Conservation (phyloP, 2,888 invertebrate species). For the Aspidiotus destructor region DNA sequence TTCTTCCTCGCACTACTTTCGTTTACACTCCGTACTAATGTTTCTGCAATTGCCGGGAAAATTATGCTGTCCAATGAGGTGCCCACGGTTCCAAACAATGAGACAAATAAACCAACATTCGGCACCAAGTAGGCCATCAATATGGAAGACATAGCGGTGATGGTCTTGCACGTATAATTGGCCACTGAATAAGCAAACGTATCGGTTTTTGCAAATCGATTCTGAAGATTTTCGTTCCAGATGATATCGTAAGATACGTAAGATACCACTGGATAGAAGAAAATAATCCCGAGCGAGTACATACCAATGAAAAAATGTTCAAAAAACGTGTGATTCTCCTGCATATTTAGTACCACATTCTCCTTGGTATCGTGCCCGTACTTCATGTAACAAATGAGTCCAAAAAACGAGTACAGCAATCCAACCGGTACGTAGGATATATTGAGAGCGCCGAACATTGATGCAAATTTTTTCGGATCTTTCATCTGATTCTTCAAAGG, state of each 20-base stretch:
- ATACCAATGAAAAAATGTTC: conserved; percentile 8
- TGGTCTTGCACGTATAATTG: conserved; percentile 68
- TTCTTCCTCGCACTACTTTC: background rate
- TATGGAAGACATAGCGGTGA: conserved; percentile 58
- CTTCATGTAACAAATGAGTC: conserved; percentile 81
- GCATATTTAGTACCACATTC: conserved; percentile 79
- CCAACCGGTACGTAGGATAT: conserved; percentile 69
- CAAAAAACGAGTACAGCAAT: conserved; percentile 74
- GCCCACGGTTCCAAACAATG: conserved; percentile 76
- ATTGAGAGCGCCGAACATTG: conserved; percentile 73
- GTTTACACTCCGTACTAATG: conserved; percentile 65
- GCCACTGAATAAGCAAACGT: conserved; percentile 49
- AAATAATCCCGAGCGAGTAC: conserved; percentile 63
- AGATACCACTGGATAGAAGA: conserved; percentile 86
- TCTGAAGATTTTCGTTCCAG: conserved; percentile 67
- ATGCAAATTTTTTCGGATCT: conserved; percentile 68
- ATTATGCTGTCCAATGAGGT: conserved; percentile 78
- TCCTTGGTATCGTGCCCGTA: conserved; percentile 64
- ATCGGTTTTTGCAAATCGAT: conserved; percentile 52
- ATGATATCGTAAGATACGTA: conserved; percentile 91
- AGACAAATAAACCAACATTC: conserved; percentile 58
- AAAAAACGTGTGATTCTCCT: conserved; percentile 41
- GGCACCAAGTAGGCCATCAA: conserved; percentile 74
- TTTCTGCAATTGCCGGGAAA: conserved; percentile 80
- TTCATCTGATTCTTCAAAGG: conserved; percentile 93